Base-by-base conservation (phyloP, 2,797 vertebrate species). In the Eospalax fontanierii region DNA sequence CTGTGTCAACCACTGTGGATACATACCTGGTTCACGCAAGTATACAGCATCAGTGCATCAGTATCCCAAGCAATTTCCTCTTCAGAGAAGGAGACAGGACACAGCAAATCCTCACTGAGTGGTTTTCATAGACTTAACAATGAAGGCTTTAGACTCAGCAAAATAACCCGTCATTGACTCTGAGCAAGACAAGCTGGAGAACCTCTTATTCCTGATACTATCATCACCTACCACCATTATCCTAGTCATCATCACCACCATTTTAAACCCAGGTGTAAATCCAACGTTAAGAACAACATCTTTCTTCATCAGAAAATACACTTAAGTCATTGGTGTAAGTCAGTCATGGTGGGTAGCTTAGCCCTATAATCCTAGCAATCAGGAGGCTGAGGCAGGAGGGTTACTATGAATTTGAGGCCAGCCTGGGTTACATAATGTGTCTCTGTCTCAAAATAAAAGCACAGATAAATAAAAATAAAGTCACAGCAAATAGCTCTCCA, bases 11-110 rank as follows among this genome's bases (percentile, higher is more conserved):
- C 28, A 21, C 38, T 26, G 22, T 15, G 1, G 57, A 91, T 14
- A 24, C 80, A 73, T 59, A 18, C 70, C 79, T 86, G 35, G 5
- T 12, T 93, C 68, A 35, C 14, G 38, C 43, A 46, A 28, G 4
- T 0, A 0, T 12, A 14, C 33, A 18, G 50, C 26, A 40, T 38
- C 46, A 26, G 40, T 24, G 3, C 30, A 80, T 66, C 0, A 6
- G 18, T 28, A 75, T 61, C 30, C 75, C 54, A 89, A 76, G 65
- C 6, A 12, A 15, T 28, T 22, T 75, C 40, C 16, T 65, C 71
- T 16, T 26, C 50, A 18, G 0, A 19, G 66, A 46, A 14, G 8
- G 35, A 28, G 43, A 2, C 3, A 9, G 46, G 76, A 82, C 79
- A 30, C 61, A 33, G 63, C 28, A 78, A 40, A 88, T 22, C 33